Base-by-base conservation (phyloP, 1,140 invertebrate species). In the Cephus cinctus region DNA sequence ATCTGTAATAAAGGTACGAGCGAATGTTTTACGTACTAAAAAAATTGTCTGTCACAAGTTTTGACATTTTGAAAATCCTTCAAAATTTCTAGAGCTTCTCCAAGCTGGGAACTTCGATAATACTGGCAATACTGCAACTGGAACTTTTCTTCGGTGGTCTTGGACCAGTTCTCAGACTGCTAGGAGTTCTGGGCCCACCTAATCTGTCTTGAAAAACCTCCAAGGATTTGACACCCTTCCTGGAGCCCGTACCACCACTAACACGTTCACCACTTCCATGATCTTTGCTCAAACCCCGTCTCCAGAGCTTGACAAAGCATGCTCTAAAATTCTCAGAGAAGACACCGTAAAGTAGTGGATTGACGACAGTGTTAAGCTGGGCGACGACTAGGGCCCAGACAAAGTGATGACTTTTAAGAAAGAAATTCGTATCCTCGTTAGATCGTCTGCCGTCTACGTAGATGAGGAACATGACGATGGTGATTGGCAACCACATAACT, bases 271-370 rank as follows among this genome's bases (percentile, higher is more conserved):
- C 48, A 23, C 46, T 59, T 41, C 57, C 61, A 14, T 49, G 51
- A 35, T 39, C 47, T 15, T 15, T 31, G 1, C 47, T 43, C 21
- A 16, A 46, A 5, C 49, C 46, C 8, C 63, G 52, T 30, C 57
- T 47, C 69, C 75, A 78, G 11, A 78, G 57, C 40, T 73, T 72
- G 2, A 63, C 45, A 8, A 80, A 67, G 58, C 80, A 81, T 41
- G 81, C 76, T 55, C 87, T 75, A 67, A 91, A 90, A 62, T 86
- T 87, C 47, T 87, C 86, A 4, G 86, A 88, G 58, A 89, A 81
- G 45, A 89, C 81, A 36, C 88, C 88, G 61, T 90, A 91, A 11
- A 91, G 79, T 11, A 92, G 69, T 1, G 89, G 89, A 75, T 91
- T 92, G 35, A 89, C 83, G 52, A 87, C 83, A 5, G 85, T 86